Base-by-base conservation (phyloP, 2,888 invertebrate species). In the Carterocephalus palaemon region DNA sequence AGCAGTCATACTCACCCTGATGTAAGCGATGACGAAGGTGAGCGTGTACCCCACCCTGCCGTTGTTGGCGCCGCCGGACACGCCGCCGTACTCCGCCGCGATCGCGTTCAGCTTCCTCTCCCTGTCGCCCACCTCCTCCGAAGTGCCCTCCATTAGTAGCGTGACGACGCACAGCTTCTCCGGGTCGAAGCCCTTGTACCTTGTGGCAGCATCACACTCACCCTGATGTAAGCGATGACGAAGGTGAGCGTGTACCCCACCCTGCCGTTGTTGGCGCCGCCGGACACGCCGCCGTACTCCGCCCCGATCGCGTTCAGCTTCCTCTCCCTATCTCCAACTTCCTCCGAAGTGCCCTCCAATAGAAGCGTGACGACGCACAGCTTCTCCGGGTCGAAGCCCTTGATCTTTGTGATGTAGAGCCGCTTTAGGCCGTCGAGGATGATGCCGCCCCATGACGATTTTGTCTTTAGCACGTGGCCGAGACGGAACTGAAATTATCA, bases 11-110 rank as follows among this genome's bases (percentile, higher is more conserved):
- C 73, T 90, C 70, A 97, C 97, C 79, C 99, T 90, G 26, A 99
- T 92, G 71, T 99, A 99, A 5, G 99, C 99, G 54, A 99, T 99
- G 46, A 98, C 97, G 73, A 98, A 99, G 0, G 99, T 99, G 29
- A 99, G 88, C 64, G 95, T 93, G 70, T 99, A 99, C 2, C 99
- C 99, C 23, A 97, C 90, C 72, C 96, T 94, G 0, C 99, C 99
- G 66, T 99, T 99, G 39, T 92, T 92, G 26, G 95, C 95, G 0
- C 99, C 99, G 0, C 95, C 98, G 0, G 96, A 92, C 16, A 98
- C 85, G 1, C 98, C 99, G 0, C 93, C 92, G 68, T 88, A 92
- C 47, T 89, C 74, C 1, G 89, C 88, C 0, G 95, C 97, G 31
- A 98, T 93, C 6, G 85, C 87, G 70, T 96, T 94, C 36, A 99